phyloP scores from a whole-genome alignment of 2,113 vertebrate species.

The Bucco capensis region DNA sequence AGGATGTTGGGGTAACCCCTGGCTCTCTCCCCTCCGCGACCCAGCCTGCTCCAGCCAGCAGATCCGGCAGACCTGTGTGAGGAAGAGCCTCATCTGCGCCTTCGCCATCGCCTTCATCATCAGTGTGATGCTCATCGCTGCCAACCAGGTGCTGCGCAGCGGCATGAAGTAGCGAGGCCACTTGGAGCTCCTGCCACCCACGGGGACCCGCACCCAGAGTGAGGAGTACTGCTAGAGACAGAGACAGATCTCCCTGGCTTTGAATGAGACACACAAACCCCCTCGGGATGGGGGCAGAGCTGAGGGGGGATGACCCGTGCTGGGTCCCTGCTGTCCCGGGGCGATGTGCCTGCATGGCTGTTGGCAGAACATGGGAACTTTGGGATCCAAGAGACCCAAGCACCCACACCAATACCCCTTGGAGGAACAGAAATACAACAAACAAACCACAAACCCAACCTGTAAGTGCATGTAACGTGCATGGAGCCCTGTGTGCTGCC shows the following conservation, averaged over 20 bases:
- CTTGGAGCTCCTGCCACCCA: not conserved
- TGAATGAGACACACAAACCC: not conserved
- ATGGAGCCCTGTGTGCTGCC: constrained; percentile 35
- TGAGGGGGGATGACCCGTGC: not conserved
- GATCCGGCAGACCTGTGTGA: constrained; percentile 95
- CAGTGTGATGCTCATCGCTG: constrained; percentile 96
- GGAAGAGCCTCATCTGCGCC: constrained; percentile 96
- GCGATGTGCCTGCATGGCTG: not conserved
- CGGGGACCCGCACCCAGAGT: not conserved
- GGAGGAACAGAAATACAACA: not conserved
- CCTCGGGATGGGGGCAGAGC: not conserved
- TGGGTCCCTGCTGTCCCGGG: not conserved
- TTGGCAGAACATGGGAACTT: not conserved
- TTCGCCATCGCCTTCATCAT: constrained; percentile 98
- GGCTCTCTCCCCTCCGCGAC: not conserved
- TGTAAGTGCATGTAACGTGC: constrained; percentile 51
- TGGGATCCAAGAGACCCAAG: not conserved
- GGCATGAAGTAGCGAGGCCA: constrained; percentile 86
- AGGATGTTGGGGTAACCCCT: not conserved
- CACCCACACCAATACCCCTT: not conserved
- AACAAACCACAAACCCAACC: not conserved
- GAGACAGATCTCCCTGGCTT: not conserved
- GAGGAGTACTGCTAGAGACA: not conserved
- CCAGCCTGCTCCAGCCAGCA: constrained; percentile 93
- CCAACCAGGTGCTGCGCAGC: constrained; percentile 96